Evolutionary conservation across 2,797 vertebrate genomes (phyloP).

Genomic region (Anguilla marmorata): DNA sequence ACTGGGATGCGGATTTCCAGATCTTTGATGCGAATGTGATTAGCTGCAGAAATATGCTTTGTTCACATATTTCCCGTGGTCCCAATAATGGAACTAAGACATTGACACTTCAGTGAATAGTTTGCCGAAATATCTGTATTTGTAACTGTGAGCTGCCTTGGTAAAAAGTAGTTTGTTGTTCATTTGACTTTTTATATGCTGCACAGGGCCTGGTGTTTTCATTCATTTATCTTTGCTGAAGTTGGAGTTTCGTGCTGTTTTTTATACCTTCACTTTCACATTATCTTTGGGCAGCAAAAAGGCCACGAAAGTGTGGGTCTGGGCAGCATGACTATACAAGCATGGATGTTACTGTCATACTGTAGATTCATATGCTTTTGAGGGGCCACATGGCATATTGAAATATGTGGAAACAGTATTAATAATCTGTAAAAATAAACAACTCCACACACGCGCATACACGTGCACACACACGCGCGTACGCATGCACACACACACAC

Average conservation of each 20-base stretch:
- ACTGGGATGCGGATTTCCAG: conserved; percentile 77
- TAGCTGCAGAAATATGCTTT: conserved; percentile 85
- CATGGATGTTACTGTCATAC: conserved; percentile 62
- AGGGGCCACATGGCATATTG: conserved; percentile 51
- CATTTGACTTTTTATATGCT: not conserved
- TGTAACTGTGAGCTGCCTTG: not conserved
- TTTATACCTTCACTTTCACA: conserved; percentile 46
- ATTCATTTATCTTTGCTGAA: not conserved
- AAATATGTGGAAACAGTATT: conserved; percentile 29
- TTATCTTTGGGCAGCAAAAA: not conserved
- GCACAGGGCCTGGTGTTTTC: not conserved
- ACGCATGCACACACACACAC: not conserved
- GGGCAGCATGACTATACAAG: conserved; percentile 58
- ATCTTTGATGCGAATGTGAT: conserved; percentile 86
- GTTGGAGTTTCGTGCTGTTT: conserved; percentile 32
- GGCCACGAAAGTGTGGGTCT: conserved; percentile 24
- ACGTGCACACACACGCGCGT: no score
- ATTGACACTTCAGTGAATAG: conserved; percentile 44
- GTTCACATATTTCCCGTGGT: conserved; percentile 83
- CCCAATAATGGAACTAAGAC: conserved; percentile 75
- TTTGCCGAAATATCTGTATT: conserved; percentile 1
- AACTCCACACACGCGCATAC: no score
- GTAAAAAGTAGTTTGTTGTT: not conserved
- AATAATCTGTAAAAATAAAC: no score
- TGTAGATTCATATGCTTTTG: conserved; percentile 47